Evolutionary conservation across 37 sponge, comb jelly and placozoan species (phyloP).

Genomic region (Tethya wilhelma): DNA sequence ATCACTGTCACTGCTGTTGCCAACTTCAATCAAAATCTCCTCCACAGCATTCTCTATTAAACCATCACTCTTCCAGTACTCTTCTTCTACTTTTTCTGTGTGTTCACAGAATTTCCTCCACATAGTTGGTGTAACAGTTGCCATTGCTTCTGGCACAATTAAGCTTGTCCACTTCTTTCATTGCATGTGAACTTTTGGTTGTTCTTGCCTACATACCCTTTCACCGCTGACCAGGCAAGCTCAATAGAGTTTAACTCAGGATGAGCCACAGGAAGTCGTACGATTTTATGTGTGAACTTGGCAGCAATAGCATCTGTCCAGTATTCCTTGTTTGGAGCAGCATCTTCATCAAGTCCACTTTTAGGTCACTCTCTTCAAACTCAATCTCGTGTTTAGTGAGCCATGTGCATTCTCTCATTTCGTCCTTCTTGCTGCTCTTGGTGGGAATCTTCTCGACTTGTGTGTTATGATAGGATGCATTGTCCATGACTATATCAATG

Average conservation of each 20-base stretch:
- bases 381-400: not conserved
- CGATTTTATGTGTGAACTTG: not conserved
- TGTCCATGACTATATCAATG: too few species aligned
- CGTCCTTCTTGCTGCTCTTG: too few species aligned
- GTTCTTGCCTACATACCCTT: constrained; percentile 12
- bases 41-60: constrained; percentile 4
- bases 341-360: not conserved
- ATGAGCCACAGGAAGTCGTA: constrained; percentile 31
- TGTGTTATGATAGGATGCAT: too few species aligned
- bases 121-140: constrained; percentile 8
- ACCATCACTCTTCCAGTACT: constrained; percentile 6
- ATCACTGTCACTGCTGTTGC: constrained; percentile 12
- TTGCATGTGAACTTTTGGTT: constrained; percentile 2
- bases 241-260: constrained; percentile 49
- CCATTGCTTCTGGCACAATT: not conserved
- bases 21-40: constrained; percentile 20
- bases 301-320: constrained; percentile 16
- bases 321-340: not conserved
- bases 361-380: not conserved
- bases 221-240: constrained; percentile 36
- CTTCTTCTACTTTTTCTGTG: constrained; percentile 9
- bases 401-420: too few species aligned
- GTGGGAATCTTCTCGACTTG: too few species aligned
- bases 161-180: not conserved
- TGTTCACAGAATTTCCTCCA: constrained; percentile 21